Conservation (phyloP, 2,113 vertebrate genomes). For the Crocuta crocuta region DNA sequence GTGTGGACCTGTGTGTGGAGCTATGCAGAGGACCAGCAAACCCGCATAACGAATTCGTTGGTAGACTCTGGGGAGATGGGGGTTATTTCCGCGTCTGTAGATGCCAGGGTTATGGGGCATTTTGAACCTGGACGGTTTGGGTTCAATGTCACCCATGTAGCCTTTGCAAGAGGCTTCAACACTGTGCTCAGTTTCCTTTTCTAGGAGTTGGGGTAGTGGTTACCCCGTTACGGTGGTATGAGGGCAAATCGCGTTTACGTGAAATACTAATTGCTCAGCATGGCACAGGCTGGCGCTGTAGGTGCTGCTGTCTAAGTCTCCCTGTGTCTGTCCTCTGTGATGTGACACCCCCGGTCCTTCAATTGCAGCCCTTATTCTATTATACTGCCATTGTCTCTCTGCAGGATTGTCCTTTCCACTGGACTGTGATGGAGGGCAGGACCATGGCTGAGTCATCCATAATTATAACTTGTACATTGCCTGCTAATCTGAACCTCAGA, state of each 20-base stretch:
- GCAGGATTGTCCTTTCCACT: neutral
- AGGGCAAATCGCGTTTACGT: neutral
- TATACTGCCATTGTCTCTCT: rapidly evolving
- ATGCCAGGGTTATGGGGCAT: neutral
- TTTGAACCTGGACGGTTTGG: neutral
- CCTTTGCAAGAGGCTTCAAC: neutral
- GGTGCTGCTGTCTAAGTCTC: neutral
- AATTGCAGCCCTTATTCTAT: no score
- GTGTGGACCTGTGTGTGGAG: neutral
- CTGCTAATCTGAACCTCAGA: neutral
- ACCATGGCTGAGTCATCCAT: neutral
- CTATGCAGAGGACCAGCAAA: no score
- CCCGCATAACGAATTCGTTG: neutral
- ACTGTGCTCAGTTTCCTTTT: neutral
- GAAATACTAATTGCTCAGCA: neutral
- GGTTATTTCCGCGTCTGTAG: neutral
- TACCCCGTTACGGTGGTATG: neutral
- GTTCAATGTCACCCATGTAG: neutral
- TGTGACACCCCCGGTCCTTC: neutral
- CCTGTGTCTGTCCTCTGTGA: neutral
- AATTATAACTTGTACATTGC: neutral
- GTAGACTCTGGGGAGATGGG: neutral
- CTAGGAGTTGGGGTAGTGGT: neutral
- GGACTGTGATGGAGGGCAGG: neutral
- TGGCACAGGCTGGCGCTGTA: rapidly evolving